Percentiles rank a stretch among this genome's conserved stretches.
These are phyloP conservation scores for Leptinotarsa undecemlineata DNA, from an alignment of 1,140 invertebrate genomes.

Conservation along the genomic window DNA sequence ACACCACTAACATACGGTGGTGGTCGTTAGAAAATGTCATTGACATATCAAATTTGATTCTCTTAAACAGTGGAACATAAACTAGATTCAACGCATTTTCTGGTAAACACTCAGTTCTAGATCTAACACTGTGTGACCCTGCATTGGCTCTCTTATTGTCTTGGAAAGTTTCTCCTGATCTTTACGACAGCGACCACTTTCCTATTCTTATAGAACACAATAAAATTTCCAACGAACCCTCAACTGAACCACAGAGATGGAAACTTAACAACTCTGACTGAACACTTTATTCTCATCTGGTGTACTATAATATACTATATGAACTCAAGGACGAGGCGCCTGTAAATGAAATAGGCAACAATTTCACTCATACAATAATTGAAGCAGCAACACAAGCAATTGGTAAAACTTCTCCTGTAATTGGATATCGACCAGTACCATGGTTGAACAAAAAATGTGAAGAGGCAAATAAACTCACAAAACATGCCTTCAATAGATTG, in stretches of 20 bases:
- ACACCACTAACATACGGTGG: not conserved
- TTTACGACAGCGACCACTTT: constrained; percentile 1
- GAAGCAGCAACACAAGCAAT: constrained; percentile 9
- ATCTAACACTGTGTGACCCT: constrained; percentile 16
- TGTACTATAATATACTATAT: not conserved
- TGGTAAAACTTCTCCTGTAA: constrained; percentile 10
- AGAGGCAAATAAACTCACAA: constrained; percentile 16
- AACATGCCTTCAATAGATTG: constrained; percentile 19
- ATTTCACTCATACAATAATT: constrained; percentile 10
- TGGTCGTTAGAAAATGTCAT: constrained; percentile 2
- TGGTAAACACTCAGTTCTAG: constrained; percentile 16
- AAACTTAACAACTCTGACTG: not conserved
- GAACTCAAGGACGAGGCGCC: not conserved
- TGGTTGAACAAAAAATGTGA: constrained; percentile 23
- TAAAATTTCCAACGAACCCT: not conserved
- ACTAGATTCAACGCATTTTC: constrained; percentile 12
- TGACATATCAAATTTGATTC: not conserved
- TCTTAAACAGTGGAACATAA: constrained; percentile 13
- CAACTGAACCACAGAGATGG: not conserved
- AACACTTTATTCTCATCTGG: not conserved
- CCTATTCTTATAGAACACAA: not conserved
- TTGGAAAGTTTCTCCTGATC: not conserved
- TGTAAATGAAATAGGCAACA: not conserved
- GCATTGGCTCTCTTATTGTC: too few species aligned
- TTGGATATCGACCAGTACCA: constrained; percentile 1